Evolutionary conservation across 2,797 vertebrate genomes (phyloP).

Genomic region (Callimico goeldii): DNA sequence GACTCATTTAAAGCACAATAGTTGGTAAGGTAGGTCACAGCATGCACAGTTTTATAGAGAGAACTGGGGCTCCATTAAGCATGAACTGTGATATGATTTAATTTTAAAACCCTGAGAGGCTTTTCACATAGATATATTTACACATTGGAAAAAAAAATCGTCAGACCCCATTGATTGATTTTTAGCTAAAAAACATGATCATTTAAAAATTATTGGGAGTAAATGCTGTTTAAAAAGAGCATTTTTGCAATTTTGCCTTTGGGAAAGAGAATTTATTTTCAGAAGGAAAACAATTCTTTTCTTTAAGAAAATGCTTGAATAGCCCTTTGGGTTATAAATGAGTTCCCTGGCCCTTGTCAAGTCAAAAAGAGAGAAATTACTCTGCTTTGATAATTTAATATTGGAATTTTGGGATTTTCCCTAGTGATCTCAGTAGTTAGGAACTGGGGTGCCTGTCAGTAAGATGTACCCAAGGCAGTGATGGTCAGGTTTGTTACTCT

Average conservation of each 20-base stretch:
- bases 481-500: background rate
- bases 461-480: background rate
- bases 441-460: background rate
- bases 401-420: background rate
- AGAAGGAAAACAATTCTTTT: constrained; percentile 1
- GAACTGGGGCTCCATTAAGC: background rate
- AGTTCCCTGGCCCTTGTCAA: background rate
- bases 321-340: background rate
- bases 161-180: background rate
- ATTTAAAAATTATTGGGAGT: background rate
- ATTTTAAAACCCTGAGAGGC: background rate
- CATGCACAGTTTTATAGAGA: background rate
- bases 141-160: background rate
- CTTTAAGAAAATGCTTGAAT: background rate
- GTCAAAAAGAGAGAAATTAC: background rate
- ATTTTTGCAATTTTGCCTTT: background rate
- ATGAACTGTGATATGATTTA: background rate
- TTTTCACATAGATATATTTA: background rate
- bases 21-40: background rate
- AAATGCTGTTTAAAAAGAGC: background rate
- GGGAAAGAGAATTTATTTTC: background rate
- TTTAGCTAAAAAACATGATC: background rate
- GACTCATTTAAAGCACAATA: background rate
- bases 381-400: background rate
- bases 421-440: background rate